Conservation (phyloP, 2,888 invertebrate species). For the Caenorhabditis imperialis region DNA sequence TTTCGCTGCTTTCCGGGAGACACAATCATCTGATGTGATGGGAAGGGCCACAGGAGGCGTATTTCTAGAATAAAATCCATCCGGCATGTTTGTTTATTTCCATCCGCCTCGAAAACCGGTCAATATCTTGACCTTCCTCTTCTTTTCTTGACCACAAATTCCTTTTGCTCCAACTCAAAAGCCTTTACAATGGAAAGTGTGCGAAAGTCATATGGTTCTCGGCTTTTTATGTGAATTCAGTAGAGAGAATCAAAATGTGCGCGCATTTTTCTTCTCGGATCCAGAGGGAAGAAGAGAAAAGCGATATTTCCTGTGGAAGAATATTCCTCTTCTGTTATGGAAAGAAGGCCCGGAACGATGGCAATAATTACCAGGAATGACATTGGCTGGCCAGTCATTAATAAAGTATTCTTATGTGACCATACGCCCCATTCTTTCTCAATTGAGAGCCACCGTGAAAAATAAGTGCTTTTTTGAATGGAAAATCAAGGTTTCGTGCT, state of each 20-base stretch:
- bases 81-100: too few relatives aligned
- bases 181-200: slow-evolving; percentile 38
- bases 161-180: slow-evolving; percentile 5
- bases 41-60: slow-evolving; percentile 19
- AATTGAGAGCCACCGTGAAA: too few relatives aligned
- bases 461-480: too few relatives aligned
- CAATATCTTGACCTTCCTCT: slow-evolving; percentile 30
- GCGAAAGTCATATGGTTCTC: slow-evolving; percentile 51
- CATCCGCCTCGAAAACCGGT: too few relatives aligned
- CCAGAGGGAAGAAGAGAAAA: slow-evolving; percentile 7
- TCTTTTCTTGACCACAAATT: slow-evolving; percentile 21
- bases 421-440: slow-evolving; percentile 5
- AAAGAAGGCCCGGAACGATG: background rate
- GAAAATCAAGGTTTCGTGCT: background rate
- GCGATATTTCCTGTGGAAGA: slow-evolving; percentile 17
- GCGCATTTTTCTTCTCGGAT: background rate
- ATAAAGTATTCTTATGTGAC: slow-evolving; percentile 4
- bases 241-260: slow-evolving; percentile 21
- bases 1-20: slow-evolving; percentile 14
- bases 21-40: slow-evolving; percentile 13
- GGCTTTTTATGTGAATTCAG: slow-evolving; percentile 12
- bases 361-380: slow-evolving; percentile 14
- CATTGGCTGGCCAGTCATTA: slow-evolving; percentile 21
- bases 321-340: background rate
- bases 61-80: too few relatives aligned